Evolutionary conservation across 1,140 invertebrate species (phyloP), one percentile per base, ranked within the genome.

Genomic region (Cherax destructor): DNA sequence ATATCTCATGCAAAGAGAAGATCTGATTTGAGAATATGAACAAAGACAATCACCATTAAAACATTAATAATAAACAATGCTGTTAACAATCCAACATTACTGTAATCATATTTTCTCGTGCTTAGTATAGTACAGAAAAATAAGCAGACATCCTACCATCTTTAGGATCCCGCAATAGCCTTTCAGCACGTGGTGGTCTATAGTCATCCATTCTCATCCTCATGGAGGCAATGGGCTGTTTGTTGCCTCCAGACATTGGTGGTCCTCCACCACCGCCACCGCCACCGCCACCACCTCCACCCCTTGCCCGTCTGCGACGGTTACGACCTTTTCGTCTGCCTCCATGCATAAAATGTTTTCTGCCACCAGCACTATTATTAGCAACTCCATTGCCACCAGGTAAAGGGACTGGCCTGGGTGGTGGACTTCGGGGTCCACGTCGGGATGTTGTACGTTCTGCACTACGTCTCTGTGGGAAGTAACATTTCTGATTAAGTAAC

Each of bases 121-220:
- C 16, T 10, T 16, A 59, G 56, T 59, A 59, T 56, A 56, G 5
- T 18, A 65, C 61, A 65, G 13, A 65, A 65, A 24, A 74, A 74
- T 30, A 30, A 30, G 69, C n/a, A 74, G 30, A 74, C 3, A 50
- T 24, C 85, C 24, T 56, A 92, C 91, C 91, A 59, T 92, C 84
- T 83, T 87, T 87, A 16, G 78, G 91, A 85, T 92, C 84, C 18
- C 86, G 69, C 11, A 92, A 69, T 5, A 92, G 74, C 69, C 86
- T 61, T 24, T 85, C 91, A 56, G 86, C 83, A 6, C 91, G 91
- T 79, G 92, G 92, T 50, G 92, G 85, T 18, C 87, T 72, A 79
- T 93, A 93, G 59, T 93, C 92, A 90, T 93, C 92, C 92, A 93
- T 93, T 56, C 92, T 81, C 92, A 93, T 93, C 84, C 92, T 85